Base-by-base conservation (phyloP, 2,113 vertebrate genomes). In the Carettochelys insculpta region DNA sequence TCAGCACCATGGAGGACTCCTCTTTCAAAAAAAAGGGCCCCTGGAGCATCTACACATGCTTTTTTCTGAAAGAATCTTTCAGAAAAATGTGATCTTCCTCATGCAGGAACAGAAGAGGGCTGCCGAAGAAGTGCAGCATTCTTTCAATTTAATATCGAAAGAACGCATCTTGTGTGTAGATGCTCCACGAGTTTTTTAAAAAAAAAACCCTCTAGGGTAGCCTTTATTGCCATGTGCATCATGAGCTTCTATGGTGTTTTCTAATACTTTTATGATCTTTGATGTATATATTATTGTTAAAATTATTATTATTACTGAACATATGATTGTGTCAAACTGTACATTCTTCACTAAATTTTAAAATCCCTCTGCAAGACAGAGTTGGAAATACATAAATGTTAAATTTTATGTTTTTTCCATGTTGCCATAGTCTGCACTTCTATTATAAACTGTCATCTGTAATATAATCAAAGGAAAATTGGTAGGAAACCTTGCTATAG, bases 381-480 rank as follows among this genome's bases (percentile, higher is more conserved):
- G 80, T 95, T 97, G 97, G 95, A 97, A 97, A 97, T 97, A 96
- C 43, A 95, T 93, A 95, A 97, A 96, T 91, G 85, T 95, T 97
- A 91, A 52, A 95, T 96, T 97, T 97, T 97, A 97, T 94, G 54
- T 2, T 91, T 97, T 97, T 98, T 97, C 96, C 77, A 0, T 96
- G 95, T 97, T 96, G 93, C 89, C 88, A 65, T 92, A 91, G 94
- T 82, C 95, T 90, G 85, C 84, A 94, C 58, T 96, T 97, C 92
- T 97, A 91, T 97, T 97, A 97, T 93, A 97, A 97, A 96, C 87
- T 96, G 85, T 96, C 96, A 96, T 94, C 86, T 96, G 92, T 96
- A 97, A 94, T 88, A 93, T 92, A 97, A 96, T 96, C 96, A 97
- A 96, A 97, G 92, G 89, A 96, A 97, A 97, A 96, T 92, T 92